Conservation (phyloP, 2,888 invertebrate genomes). For the Oeneis ivallda region DNA sequence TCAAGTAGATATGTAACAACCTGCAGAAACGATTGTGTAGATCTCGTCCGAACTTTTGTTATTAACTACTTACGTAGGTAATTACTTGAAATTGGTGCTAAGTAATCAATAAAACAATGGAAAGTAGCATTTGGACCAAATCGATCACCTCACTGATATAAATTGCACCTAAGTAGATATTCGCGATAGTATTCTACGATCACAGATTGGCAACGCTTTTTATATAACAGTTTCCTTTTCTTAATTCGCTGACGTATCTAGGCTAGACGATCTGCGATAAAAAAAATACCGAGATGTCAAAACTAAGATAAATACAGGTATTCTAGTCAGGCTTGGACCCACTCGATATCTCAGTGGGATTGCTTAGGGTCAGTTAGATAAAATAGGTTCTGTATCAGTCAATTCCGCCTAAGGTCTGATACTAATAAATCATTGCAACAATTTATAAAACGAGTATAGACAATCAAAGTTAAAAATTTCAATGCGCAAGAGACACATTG, state of each 20-base stretch:
- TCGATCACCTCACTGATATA: constrained; percentile 21
- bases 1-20: no score
- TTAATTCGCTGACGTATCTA: neutral
- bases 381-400: no score
- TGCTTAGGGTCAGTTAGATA: no score
- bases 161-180: constrained; percentile 13
- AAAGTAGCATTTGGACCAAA: constrained; percentile 21
- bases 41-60: neutral
- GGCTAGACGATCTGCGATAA: neutral
- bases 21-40: no score
- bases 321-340: neutral
- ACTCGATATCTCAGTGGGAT: no score
- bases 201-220: constrained; percentile 23
- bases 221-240: constrained; percentile 19
- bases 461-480: no score
- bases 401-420: no score
- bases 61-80: neutral
- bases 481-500: no score
- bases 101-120: constrained; percentile 14
- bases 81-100: neutral
- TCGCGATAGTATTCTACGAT: constrained; percentile 22
- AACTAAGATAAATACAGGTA: neutral
- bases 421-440: no score
- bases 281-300: neutral
- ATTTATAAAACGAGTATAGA: no score